These are phyloP conservation scores for Caligus rogercresseyi DNA, from an alignment of 1,140 invertebrate genomes.

Conservation along the genomic window DNA sequence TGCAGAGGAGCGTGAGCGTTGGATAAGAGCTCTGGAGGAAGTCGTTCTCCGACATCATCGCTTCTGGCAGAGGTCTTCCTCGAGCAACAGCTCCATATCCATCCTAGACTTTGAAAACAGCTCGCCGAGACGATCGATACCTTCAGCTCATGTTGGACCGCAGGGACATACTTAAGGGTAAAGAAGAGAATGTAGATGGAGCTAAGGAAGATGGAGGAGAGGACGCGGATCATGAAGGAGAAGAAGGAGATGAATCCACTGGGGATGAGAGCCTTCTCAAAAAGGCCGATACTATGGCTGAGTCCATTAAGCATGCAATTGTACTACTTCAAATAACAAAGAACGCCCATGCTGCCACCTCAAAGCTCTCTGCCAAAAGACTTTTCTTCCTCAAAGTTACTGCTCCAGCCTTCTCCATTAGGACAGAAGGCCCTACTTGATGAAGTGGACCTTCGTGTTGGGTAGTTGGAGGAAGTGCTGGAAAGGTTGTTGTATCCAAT, in stretches of 20 bases:
- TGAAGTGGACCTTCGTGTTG: background rate
- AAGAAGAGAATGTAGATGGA: conserved; percentile 43
- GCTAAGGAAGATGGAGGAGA: too few species aligned
- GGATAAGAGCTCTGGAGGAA: conserved; percentile 84
- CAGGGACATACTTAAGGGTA: conserved; percentile 44
- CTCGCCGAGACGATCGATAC: conserved; percentile 84
- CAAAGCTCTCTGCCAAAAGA: conserved; percentile 19
- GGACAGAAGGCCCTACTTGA: background rate
- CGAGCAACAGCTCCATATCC: background rate
- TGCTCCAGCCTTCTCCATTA: too few species aligned
- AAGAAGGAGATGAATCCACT: conserved; percentile 44
- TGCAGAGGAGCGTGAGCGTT: conserved; percentile 77
- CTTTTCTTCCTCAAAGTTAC: too few species aligned
- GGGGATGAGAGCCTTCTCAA: conserved; percentile 21
- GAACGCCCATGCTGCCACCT: conserved; percentile 30
- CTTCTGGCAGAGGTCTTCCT: conserved; percentile 6
- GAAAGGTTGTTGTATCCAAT: background rate
- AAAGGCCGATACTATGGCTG: conserved; percentile 51
- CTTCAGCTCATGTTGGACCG: conserved; percentile 90
- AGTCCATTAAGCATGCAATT: conserved; percentile 91
- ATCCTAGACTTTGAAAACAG: conserved; percentile 65
- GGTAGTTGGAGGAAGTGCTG: background rate
- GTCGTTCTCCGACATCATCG: conserved; percentile 64
- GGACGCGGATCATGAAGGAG: too few species aligned
- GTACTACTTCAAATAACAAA: conserved; percentile 92